Conservation (phyloP, 2,797 vertebrate genomes). For the Eulemur mongoz region DNA sequence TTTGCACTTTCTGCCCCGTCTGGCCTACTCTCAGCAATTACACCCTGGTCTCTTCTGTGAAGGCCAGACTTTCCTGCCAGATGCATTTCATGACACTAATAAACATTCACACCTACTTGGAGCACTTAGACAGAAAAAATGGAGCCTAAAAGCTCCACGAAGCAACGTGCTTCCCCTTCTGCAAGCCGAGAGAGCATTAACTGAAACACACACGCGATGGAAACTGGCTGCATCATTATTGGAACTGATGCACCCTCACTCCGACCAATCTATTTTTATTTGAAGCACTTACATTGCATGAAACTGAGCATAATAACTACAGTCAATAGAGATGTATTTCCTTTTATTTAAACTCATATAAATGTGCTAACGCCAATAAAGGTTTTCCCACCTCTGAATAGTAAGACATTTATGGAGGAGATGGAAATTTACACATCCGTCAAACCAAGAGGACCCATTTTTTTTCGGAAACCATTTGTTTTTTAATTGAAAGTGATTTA, state of each 20-base stretch:
- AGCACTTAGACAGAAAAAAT: slow-evolving; percentile 79
- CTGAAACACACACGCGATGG: slow-evolving; percentile 69
- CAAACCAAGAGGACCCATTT: slow-evolving; percentile 46
- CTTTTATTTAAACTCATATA: slow-evolving; percentile 87
- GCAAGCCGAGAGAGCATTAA: slow-evolving; percentile 78
- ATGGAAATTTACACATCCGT: slow-evolving; percentile 71
- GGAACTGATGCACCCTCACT: slow-evolving; percentile 83
- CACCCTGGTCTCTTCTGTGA: slow-evolving; percentile 52
- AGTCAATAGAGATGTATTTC: slow-evolving; percentile 84
- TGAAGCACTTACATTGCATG: slow-evolving; percentile 83
- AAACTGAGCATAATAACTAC: slow-evolving; percentile 83
- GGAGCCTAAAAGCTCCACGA: slow-evolving; percentile 77
- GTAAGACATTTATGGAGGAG: slow-evolving; percentile 72
- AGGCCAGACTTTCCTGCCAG: slow-evolving; percentile 58
- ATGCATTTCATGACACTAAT: slow-evolving; percentile 74
- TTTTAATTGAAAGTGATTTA: background rate
- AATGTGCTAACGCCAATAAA: slow-evolving; percentile 84
- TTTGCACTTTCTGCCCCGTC: slow-evolving; percentile 11
- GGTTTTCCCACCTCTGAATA: slow-evolving; percentile 68
- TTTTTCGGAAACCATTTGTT: background rate
- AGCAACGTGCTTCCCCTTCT: slow-evolving; percentile 59
- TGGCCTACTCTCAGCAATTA: slow-evolving; percentile 29
- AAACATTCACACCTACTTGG: slow-evolving; percentile 76
- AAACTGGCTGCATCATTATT: slow-evolving; percentile 81
- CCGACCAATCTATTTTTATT: slow-evolving; percentile 86